Conservation (phyloP, 1,140 invertebrate genomes). For the Marisa cornuarietis region DNA sequence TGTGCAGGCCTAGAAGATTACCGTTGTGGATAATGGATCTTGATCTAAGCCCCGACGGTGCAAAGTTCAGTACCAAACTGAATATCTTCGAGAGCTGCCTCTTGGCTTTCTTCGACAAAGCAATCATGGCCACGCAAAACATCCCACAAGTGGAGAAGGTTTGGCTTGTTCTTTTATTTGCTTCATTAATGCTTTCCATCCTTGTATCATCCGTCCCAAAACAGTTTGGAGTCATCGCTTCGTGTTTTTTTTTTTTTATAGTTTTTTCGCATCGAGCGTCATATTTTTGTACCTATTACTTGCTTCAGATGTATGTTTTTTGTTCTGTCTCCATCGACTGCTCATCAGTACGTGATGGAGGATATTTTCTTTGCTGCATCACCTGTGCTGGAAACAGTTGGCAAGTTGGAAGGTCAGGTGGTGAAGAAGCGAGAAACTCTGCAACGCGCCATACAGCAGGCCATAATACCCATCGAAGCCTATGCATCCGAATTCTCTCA, state of each 20-base stretch:
- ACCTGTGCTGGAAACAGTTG: constrained; percentile 76
- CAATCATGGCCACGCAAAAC: constrained; percentile 72
- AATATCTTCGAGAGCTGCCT: constrained; percentile 64
- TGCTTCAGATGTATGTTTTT: background rate
- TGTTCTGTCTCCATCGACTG: background rate
- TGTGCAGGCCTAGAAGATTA: background rate
- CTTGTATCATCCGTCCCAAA: background rate
- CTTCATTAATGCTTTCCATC: background rate
- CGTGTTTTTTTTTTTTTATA: too few species aligned
- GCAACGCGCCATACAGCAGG: constrained; percentile 69
- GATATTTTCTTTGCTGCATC: constrained; percentile 76
- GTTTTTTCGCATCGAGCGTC: too few species aligned
- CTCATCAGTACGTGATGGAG: constrained; percentile 71
- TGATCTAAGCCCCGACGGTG: background rate
- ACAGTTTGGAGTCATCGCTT: too few species aligned
- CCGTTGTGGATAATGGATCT: background rate
- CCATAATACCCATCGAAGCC: constrained; percentile 73
- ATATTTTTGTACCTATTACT: too few species aligned
- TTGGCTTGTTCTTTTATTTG: background rate
- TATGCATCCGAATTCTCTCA: constrained; percentile 64
- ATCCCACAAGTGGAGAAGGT: constrained; percentile 75
- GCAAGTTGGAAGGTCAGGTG: constrained; percentile 74
- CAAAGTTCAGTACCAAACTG: background rate
- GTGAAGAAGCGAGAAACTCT: constrained; percentile 60
- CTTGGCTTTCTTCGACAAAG: constrained; percentile 72